Evolutionary conservation across 1,140 invertebrate species (phyloP).

Genomic region (Drosophila arawakana): DNA sequence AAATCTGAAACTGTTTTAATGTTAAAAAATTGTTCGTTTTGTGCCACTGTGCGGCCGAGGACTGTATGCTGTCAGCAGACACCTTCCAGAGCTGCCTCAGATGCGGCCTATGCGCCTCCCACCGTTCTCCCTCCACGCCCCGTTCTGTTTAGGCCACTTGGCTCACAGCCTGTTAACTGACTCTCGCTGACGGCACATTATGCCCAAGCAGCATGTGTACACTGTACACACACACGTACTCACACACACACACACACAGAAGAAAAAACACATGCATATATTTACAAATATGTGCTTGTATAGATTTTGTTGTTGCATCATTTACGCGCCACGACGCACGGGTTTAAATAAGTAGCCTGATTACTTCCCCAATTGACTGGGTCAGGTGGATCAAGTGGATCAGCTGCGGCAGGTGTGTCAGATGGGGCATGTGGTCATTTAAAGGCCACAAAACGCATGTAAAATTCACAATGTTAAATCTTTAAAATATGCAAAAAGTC

Average conservation of each 20-base stretch:
- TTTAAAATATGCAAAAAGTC: neutral
- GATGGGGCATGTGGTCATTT: conserved; percentile 17
- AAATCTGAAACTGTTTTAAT: too few relatives aligned
- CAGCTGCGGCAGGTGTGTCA: conserved; percentile 12
- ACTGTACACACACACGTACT: neutral
- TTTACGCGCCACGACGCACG: conserved; percentile 6
- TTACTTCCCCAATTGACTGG: conserved; percentile 36
- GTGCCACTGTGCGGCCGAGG: too few relatives aligned
- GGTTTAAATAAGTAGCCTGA: conserved; percentile 45
- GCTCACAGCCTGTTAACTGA: conserved; percentile 36
- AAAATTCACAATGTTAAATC: conserved; percentile 8
- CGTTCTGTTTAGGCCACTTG: conserved; percentile 23
- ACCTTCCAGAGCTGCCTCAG: conserved; percentile 23
- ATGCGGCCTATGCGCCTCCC: neutral
- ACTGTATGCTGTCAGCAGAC: conserved; percentile 14
- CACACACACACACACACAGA: neutral
- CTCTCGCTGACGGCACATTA: conserved; percentile 39
- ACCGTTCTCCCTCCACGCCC: neutral
- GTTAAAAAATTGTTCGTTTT: too few relatives aligned
- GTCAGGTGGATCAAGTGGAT: conserved; percentile 5
- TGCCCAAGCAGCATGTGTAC: conserved; percentile 30
- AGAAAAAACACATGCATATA: neutral
- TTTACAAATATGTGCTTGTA: conserved; percentile 26
- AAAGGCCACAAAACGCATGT: neutral
- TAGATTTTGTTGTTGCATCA: conserved; percentile 21